Conservation (phyloP, 2,888 invertebrate genomes). For the Plebejus melissa region DNA sequence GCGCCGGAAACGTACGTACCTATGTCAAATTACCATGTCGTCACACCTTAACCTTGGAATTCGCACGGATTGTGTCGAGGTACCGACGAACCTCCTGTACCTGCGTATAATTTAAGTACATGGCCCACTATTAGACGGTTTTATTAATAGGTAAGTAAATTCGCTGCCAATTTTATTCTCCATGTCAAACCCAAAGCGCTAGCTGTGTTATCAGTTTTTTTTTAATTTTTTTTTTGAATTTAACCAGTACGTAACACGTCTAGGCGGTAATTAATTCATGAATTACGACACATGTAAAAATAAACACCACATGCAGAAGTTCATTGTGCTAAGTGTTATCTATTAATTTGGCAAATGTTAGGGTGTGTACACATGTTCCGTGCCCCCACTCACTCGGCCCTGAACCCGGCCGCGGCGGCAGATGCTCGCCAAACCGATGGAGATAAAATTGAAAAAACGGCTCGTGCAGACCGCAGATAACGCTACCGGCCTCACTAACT, state of each 20-base stretch:
- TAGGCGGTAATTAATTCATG: constrained; percentile 1
- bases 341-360: constrained; percentile 6
- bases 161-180: neutral
- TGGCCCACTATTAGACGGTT: neutral
- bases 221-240: too few relatives aligned
- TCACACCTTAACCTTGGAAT: constrained; percentile 13
- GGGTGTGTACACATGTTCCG: constrained; percentile 38
- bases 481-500: neutral
- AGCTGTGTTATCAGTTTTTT: too few relatives aligned
- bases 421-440: constrained; percentile 59
- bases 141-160: neutral
- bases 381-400: constrained; percentile 47
- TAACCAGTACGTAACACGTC: neutral
- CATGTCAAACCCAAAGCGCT: too few relatives aligned
- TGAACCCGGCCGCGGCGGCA: constrained; percentile 67
- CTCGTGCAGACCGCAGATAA: constrained; percentile 15
- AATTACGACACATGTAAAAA: constrained; percentile 43
- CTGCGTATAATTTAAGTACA: neutral
- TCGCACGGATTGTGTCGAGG: constrained; percentile 13
- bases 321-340: constrained; percentile 43
- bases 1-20: constrained; percentile 8
- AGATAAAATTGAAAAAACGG: constrained; percentile 47
- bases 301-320: constrained; percentile 50
- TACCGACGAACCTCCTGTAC: neutral
- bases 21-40: constrained; percentile 15